Conservation (phyloP, 2,113 vertebrate species). For the Xyliphius kryptos region DNA sequence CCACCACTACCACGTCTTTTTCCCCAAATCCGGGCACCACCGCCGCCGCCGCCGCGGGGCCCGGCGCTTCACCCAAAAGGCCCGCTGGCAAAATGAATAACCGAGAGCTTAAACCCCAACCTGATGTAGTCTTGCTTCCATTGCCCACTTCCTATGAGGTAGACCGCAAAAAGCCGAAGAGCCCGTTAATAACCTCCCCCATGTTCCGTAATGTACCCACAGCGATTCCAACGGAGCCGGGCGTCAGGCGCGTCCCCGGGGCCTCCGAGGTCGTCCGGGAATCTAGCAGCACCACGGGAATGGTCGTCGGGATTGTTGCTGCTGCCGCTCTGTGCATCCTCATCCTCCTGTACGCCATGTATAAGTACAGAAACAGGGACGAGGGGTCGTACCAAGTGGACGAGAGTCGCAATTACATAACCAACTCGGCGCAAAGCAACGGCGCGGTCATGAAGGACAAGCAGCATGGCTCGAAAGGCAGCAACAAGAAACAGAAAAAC, state of each 20-base stretch:
- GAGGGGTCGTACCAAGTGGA: slow-evolving; percentile 99
- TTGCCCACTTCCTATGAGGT: slow-evolving; percentile 99
- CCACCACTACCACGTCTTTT: slow-evolving; percentile 82
- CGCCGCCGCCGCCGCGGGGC: slow-evolving; percentile 90
- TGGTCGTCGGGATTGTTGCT: slow-evolving; percentile 99
- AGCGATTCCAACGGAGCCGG: slow-evolving; percentile 99
- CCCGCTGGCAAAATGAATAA: slow-evolving; percentile 96
- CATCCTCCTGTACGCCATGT: slow-evolving; percentile 99
- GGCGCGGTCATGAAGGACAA: slow-evolving; percentile 96
- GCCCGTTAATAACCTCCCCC: slow-evolving; percentile 99
- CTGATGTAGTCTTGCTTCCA: slow-evolving; percentile 95
- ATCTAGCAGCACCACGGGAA: slow-evolving; percentile 99
- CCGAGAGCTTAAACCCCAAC: slow-evolving; percentile 95
- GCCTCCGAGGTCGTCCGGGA: slow-evolving; percentile 98
- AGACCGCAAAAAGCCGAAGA: slow-evolving; percentile 98
- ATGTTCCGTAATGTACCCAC: slow-evolving; percentile 99
- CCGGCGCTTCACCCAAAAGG: slow-evolving; percentile 89
- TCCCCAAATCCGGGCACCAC: slow-evolving; percentile 95
- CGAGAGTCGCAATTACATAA: slow-evolving; percentile 99
- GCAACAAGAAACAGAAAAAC: slow-evolving; percentile 97
- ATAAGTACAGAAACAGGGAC: slow-evolving; percentile 99
- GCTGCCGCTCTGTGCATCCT: slow-evolving; percentile 99
- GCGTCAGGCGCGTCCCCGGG: slow-evolving; percentile 96
- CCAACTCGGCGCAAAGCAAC: slow-evolving; percentile 99
- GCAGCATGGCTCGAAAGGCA: slow-evolving; percentile 87